Base-by-base conservation (phyloP, 2,888 invertebrate genomes). In the Lymantria monacha region DNA sequence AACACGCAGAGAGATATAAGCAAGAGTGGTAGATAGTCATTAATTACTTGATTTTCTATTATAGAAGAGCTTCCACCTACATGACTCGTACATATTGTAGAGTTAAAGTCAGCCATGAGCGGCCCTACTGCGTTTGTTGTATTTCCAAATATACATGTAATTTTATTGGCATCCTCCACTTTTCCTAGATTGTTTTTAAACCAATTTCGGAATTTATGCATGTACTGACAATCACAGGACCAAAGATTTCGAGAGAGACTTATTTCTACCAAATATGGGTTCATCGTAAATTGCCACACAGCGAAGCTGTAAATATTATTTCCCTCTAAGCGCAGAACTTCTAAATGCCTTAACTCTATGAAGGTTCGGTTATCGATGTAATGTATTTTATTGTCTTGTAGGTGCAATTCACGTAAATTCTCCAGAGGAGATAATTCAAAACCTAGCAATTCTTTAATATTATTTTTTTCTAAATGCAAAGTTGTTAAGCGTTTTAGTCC, bases 141-240 rank as follows among this genome's bases (percentile, higher is more conserved):
- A 72, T 95, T 95, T 76, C 95, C 94, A 75, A 94, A 94, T 67
- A 95, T 91, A 80, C 97, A 97, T 49, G 94, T 94, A 55, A 97
- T 94, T 68, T 93, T 94, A 57, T 93, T 92, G 44, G 95, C 94
- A 78, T 97, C 97, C 64, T 94, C 92, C 47, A 97, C 95, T 92
- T 97, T 97, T 54, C 95, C 96, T 44, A 94, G 92, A 81, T 96
- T 96, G 56, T 94, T 93, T 69, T 94, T 94, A 75, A 97, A 93
- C 94, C 97, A 97, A 66, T 93, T 93, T 70, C 96, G 94, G 76
- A 96, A 96, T 77, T 94, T 94, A 67, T 95, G 94, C 71, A 97
- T 87, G 83, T 96, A 97, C 69, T 94, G 93, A 87, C 98, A 98
- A 79, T 97, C 97, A 85, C 98, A 98, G 61, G 96, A 96, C 97